Base-by-base conservation (phyloP, 2,888 invertebrate species). In the Lycaena phlaeas region DNA sequence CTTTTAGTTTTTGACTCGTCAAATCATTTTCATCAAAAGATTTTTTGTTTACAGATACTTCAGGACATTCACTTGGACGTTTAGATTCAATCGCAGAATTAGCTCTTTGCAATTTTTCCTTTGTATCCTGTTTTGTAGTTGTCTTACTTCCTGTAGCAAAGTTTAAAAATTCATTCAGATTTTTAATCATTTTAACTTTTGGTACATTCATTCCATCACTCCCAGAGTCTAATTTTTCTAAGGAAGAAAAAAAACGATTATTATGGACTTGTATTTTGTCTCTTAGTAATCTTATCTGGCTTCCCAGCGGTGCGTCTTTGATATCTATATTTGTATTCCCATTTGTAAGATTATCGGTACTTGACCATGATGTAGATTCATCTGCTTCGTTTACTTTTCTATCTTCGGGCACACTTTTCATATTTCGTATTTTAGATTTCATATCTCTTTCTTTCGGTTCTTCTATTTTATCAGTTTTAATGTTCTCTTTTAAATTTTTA, bases 81-180 rank as follows among this genome's bases (percentile, higher is more conserved):
- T 61, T 61, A 27, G 60, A 64, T 45, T 75, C 81, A 49, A 70
- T 69, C 18, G 60, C 72, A 2, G 75, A 76, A 54, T 71, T 64
- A 4, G 77, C 69, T 50, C 77, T 60, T 43, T 71, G 73, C 14
- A 77, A 50, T 44, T 69, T 77, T 11, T 74, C 76, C 38, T 64
- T 68, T 43, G 59, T 63, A 3, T 74, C 76, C 38, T 64, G 69
- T 43, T 59, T 63, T 3, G 45, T 41, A 31, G 43, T 48, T 4
- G 60, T 48, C 66, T 90, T 91, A 62, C 88, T 90, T 1, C 87
- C 82, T 2, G 89, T 86, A 1, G 93, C 89, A 57, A 94, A 91
- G 59, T 90, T 93, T 1, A 94, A 81, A 64, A 95, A 94, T 72
- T 95, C 94, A 59, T 94, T 94, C 26, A 95, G 82, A 68, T 94